A percentile compares a stretch with the other conserved stretches of the same genome.
Evolutionary conservation across 2,797 vertebrate genomes (phyloP).

Genomic region (Orestias chungarensis): DNA sequence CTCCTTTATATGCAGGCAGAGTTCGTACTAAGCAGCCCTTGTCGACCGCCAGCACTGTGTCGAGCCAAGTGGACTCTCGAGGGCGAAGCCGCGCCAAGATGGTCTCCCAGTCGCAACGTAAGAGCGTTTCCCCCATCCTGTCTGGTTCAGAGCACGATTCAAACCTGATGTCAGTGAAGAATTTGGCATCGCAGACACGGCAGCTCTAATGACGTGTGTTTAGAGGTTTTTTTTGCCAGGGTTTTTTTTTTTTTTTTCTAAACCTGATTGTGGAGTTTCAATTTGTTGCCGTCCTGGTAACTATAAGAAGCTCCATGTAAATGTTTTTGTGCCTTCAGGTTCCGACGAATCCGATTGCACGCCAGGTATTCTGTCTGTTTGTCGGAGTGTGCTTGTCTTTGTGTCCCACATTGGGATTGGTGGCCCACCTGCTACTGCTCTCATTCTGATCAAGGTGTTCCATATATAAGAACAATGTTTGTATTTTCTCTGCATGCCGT

Average conservation of each 20-base stretch:
- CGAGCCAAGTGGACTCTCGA: constrained; percentile 91
- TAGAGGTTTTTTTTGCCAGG: constrained; percentile 13
- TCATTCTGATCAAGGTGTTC: constrained; percentile 70
- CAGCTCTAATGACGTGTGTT: constrained; percentile 21
- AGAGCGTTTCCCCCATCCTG: constrained; percentile 48
- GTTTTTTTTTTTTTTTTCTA: constrained; percentile 37
- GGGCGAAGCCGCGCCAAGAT: constrained; percentile 95
- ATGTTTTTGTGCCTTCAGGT: constrained; percentile 92
- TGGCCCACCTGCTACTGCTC: constrained; percentile 66
- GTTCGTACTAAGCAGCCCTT: constrained; percentile 88
- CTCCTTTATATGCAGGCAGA: constrained; percentile 78
- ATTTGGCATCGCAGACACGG: constrained; percentile 6
- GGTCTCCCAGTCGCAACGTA: constrained; percentile 98
- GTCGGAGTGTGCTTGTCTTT: constrained; percentile 62
- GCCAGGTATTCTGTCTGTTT: constrained; percentile 91
- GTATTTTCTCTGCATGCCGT: constrained; percentile 76
- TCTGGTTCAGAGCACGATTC: neutral
- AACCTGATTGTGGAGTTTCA: constrained; percentile 57
- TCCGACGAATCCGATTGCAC: constrained; percentile 98
- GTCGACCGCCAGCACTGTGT: constrained; percentile 79
- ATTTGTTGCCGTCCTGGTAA: constrained; percentile 67
- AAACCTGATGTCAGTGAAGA: constrained; percentile 10
- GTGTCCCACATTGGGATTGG: constrained; percentile 71
- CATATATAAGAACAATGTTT: constrained; percentile 48
- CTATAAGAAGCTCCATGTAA: constrained; percentile 78